phyloP scores from a whole-genome alignment of 2,113 vertebrate genomes.

The Dromaius novaehollandiae region DNA sequence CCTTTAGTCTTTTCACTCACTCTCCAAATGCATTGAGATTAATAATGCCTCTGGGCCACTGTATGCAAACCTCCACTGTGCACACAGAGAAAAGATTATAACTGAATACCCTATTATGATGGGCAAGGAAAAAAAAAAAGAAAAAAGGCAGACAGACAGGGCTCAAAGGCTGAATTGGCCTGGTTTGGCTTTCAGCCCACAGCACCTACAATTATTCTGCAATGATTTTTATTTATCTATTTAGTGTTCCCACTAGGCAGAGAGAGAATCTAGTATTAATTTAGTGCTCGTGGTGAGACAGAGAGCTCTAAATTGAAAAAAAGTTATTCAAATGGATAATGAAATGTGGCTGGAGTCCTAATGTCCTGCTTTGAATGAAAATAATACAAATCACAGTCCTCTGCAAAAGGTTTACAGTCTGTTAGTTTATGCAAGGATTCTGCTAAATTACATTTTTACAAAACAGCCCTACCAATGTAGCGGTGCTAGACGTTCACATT shows the following conservation, averaged over 20 bases:
- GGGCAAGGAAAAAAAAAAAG: slow-evolving; percentile 51
- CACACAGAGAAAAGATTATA: slow-evolving; percentile 75
- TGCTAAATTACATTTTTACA: not conserved
- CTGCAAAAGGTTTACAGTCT: slow-evolving; percentile 28
- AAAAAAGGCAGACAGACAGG: slow-evolving; percentile 56
- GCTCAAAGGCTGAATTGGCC: slow-evolving; percentile 65
- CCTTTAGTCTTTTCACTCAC: slow-evolving; percentile 71
- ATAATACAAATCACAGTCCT: slow-evolving; percentile 28
- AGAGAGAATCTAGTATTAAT: slow-evolving; percentile 68
- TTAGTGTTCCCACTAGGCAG: slow-evolving; percentile 71
- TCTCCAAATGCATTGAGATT: slow-evolving; percentile 74
- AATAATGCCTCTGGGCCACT: slow-evolving; percentile 74
- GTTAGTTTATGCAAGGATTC: slow-evolving; percentile 42
- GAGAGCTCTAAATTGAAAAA: slow-evolving; percentile 70
- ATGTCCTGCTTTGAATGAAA: slow-evolving; percentile 52
- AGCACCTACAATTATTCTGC: slow-evolving; percentile 76
- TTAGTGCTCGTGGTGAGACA: slow-evolving; percentile 69
- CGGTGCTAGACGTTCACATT: not conserved
- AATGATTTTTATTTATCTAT: slow-evolving; percentile 78
- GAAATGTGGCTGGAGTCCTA: slow-evolving; percentile 56
- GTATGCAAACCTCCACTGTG: slow-evolving; percentile 74
- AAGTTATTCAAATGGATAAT: slow-evolving; percentile 76
- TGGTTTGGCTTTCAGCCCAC: slow-evolving; percentile 71
- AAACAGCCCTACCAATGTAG: not conserved
- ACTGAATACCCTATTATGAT: slow-evolving; percentile 78